Evolutionary conservation across 2,113 vertebrate species (phyloP), one percentile per base, ranked within the genome.

Genomic region (Etheostoma spectabile): DNA sequence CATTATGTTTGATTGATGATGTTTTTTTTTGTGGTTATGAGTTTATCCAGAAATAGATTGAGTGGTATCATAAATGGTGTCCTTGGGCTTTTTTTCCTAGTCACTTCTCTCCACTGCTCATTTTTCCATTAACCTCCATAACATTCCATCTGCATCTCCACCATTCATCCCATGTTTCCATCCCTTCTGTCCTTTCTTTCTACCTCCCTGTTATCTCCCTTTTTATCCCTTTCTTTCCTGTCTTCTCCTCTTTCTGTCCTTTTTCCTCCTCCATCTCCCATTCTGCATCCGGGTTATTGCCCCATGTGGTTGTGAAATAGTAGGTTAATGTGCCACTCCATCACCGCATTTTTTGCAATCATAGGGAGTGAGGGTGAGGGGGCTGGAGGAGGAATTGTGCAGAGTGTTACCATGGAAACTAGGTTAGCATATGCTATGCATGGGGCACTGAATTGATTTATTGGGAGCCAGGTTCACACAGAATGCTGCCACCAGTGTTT

Each of bases 321-420:
- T 94, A 91, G 94, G 94, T 94, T 93, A 95, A 93, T 93, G 93
- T 95, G 93, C 92, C 93, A 94, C 86, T 87, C 75, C 86, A 83
- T 90, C 71, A 38, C 79, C 80, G 88, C 84, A 46, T 71, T 82
- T 83, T 80, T 80, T 85, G 75, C 80, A 71, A 24, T 79, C 83
- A 56, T 33, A 76, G 62, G 72, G 75, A 77, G 63, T 16, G 84
- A 38, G 8, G 74, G 66, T 79, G 65, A 72, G 80, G 38, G 52
- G 76, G 52, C 11, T 4, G 57, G 81, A 61, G 61, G 60, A 27
- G 21, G 53, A 33, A 45, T 19, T 56, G 63, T 72, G 66, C 38
- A 73, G 62, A 27, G 30, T 10, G 89, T 95, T 90, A 24, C 94
- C 77, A 93, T 95, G 86, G 94, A 89, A 94, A 95, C 95, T 83